Evolutionary conservation across 2,797 vertebrate species (phyloP), one percentile per base, ranked within the genome.

Genomic region (Perodicticus potto): DNA sequence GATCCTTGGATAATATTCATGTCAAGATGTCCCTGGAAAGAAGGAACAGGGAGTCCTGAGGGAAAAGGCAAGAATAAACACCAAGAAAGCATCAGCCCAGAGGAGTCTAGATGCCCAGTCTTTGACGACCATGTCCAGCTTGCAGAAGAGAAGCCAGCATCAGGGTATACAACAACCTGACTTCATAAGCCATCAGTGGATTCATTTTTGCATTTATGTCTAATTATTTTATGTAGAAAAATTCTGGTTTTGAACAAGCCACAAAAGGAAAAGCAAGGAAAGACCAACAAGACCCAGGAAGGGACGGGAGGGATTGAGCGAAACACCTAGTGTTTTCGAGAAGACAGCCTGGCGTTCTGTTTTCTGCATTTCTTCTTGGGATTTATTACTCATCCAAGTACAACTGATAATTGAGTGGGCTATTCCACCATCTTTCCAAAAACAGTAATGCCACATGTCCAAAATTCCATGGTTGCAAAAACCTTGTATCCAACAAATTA

Each of bases 401-500:
- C 90, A 96, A 72, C 59, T 92, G 90, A 97, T 61, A 63, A 90
- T 92, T 94, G 83, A 88, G 45, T 83, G n/a, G 69, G 23, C 96
- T 86, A 92, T 29, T 97, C 95, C 45, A 78, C n/a, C 10, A 7
- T 55, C 93, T 84, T 95, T 89, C 95, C 94, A 96, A 94, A 94
- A 97, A 96, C 20, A 97, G 85, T 94, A 87, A 43, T 2, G 72
- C 89, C 93, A 84, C 65, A 76, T 73, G 85, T 96, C 86, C 93
- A 72, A 63, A 93, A 90, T 87, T 83, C 96, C 96, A 70, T 43
- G 45, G 8, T 86, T 94, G 77, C 78, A 94, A 83, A 86, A 7
- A 3, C 57, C 59, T 76, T 19, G 72, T 95, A 78, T 93, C 92
- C 97, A 96, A 43, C 55, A 92, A 82, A 69, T 89, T 93, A 40